Conservation (phyloP, 2,888 invertebrate genomes). For the Hirtodrosophila duncani region DNA sequence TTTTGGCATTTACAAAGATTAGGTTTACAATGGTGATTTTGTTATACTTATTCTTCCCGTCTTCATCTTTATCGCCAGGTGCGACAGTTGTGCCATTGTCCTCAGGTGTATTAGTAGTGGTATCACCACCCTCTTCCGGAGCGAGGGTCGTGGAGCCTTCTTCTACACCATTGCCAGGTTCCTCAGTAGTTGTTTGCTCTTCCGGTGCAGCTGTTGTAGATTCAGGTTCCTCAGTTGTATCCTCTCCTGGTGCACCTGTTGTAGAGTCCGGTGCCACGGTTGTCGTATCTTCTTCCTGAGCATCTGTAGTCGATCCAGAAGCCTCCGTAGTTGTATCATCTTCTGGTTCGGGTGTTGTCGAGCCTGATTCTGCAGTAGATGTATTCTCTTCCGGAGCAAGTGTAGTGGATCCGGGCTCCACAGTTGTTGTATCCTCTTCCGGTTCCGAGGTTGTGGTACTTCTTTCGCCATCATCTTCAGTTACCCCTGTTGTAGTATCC, state of each 20-base stretch:
- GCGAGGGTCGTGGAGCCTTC: not conserved
- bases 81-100: not conserved
- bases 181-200: not conserved
- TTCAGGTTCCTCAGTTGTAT: no score
- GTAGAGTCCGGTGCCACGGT: not conserved
- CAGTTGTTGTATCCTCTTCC: not conserved
- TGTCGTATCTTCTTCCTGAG: not conserved
- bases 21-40: slow-evolving; percentile 55
- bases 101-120: not conserved
- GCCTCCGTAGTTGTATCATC: not conserved
- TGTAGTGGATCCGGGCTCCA: no score
- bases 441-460: not conserved
- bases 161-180: not conserved
- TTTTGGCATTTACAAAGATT: slow-evolving; percentile 43
- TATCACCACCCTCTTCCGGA: not conserved
- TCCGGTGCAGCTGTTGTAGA: no score
- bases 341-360: no score
- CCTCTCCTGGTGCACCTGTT: not conserved
- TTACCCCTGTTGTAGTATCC: not conserved
- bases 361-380: not conserved
- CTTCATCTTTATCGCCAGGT: slow-evolving; percentile 13
- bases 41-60: slow-evolving; percentile 11
- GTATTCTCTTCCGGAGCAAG: not conserved
- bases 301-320: not conserved
- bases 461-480: not conserved